Base-by-base conservation (phyloP, 2,113 vertebrate species). In the Oreotrochilus melanogaster region DNA sequence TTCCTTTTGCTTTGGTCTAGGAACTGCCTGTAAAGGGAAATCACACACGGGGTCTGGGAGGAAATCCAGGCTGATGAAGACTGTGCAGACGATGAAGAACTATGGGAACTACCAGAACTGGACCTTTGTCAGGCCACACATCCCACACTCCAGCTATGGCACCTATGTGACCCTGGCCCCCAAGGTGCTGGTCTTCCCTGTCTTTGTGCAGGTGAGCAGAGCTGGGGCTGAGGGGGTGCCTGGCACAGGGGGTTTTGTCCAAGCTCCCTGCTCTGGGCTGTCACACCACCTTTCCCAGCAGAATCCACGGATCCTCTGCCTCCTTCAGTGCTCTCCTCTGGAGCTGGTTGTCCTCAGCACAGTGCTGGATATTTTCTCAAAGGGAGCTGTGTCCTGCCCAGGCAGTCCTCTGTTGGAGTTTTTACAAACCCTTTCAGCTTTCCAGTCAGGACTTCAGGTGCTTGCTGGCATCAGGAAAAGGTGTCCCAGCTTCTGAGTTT, bases 131-230 rank as follows among this genome's bases (percentile, higher is more conserved):
- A 98, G 98, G 92, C 98, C 99, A 0, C 99, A 99, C 43, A 69
- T 98, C 31, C 98, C 98, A 0, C 98, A 98, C 28, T 98, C 96
- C 72, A 99, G 98, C 95, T 99, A 99, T 0, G 98, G 99, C 96
- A 98, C 98, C 28, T 99, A 99, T 0, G 98, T 99, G 72, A 99
- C 99, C 8, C 98, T 98, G 96, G 98, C 98, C 8, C 99, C 99
- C 86, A 99, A 99, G 62, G 98, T 99, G 88, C 98, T 99, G 66
- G 99, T 99, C 78, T 99, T 99, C 96, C 99, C 99, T 1, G 98
- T 99, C 85, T 99, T 99, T 25, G 99, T 99, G 54, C 99, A 99
- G 98, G 99, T 99, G 71, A 97, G 98, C 2, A 6, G 18, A 8
- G n/a, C 28, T 7, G 45, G 22, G 2, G 28, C 10, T 0, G 8